Base-by-base conservation (phyloP, 1,140 invertebrate species). In the Eufriesea mexicana region DNA sequence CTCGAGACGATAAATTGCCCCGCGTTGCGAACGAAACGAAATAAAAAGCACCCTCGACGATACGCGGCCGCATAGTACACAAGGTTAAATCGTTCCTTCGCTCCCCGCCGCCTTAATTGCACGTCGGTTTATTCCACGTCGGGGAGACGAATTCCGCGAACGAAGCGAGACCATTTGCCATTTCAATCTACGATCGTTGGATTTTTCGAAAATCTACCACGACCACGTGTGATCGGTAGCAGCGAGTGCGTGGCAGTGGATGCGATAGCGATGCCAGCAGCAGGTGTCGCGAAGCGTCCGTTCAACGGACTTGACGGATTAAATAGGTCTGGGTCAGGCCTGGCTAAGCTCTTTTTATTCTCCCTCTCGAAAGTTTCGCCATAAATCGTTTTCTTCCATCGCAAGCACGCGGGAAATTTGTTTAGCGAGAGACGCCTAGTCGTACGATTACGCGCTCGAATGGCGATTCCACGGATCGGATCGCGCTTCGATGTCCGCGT, bases 241-340 rank as follows among this genome's bases (percentile, higher is more conserved):
- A n/a, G n/a, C n/a, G n/a, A n/a, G n/a, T n/a, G n/a, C n/a, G n/a
- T n/a, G n/a, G n/a, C n/a, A n/a, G n/a, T n/a, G n/a, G n/a, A n/a
- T n/a, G n/a, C n/a, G n/a, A n/a, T n/a, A n/a, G n/a, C n/a, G n/a
- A n/a, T n/a, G n/a, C n/a, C 54, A 35, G 67, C 80, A 79, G 72
- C 85, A 68, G 82, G 66, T 84, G 75, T 84, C 83, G 80, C 75
- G 68, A 83, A 86, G 73, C 61, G 67, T 35, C 28, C 84, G 68
- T 62, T 72, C 42, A 64, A 86, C 64, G 79, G 84, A 85, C 86
- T 86, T 49, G 59, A 86, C 64, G 79, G 84, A 85, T 86, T 86
- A 86, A 86, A 86, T 47, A 73, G 79, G 85, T 83, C 80, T 83
- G 68, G 73, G 55, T 86, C 73, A 82, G 55, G 59, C 35, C n/a